Conservation (phyloP, 2,888 invertebrate species). For the Molorchus minor region DNA sequence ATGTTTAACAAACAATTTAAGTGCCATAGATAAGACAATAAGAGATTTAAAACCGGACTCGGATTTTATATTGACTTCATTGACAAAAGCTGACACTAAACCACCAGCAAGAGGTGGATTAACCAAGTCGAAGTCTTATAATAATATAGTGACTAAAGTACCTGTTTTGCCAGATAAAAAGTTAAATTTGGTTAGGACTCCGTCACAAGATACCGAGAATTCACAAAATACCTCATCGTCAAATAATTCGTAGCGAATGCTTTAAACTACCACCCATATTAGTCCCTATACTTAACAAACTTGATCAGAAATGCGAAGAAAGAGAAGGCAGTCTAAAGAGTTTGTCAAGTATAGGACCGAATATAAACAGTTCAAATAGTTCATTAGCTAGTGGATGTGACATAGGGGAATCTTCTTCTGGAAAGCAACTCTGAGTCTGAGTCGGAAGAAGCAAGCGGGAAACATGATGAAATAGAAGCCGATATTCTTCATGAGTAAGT, state of each 20-base stretch:
- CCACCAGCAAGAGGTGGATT: background rate
- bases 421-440: constrained; percentile 40
- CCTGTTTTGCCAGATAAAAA: constrained; percentile 66
- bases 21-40: constrained; percentile 50
- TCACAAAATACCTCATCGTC: constrained; percentile 70
- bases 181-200: constrained; percentile 60
- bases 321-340: constrained; percentile 58
- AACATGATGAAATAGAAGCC: constrained; percentile 16
- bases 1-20: constrained; percentile 63
- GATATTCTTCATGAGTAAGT: constrained; percentile 30
- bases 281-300: constrained; percentile 73
- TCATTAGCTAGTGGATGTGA: constrained; percentile 58
- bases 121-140: constrained; percentile 46
- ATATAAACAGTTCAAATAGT: constrained; percentile 69
- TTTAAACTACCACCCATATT: constrained; percentile 77
- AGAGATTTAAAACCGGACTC: constrained; percentile 58
- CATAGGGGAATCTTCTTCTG: constrained; percentile 29
- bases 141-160: constrained; percentile 48
- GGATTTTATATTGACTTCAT: constrained; percentile 60
- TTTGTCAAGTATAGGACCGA: constrained; percentile 75
- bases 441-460: constrained; percentile 32
- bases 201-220: constrained; percentile 70
- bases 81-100: constrained; percentile 32
- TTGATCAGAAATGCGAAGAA: constrained; percentile 61
- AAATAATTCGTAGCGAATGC: constrained; percentile 49